Conservation (phyloP, 1,140 invertebrate genomes). For the Drosophila kurseongensis region DNA sequence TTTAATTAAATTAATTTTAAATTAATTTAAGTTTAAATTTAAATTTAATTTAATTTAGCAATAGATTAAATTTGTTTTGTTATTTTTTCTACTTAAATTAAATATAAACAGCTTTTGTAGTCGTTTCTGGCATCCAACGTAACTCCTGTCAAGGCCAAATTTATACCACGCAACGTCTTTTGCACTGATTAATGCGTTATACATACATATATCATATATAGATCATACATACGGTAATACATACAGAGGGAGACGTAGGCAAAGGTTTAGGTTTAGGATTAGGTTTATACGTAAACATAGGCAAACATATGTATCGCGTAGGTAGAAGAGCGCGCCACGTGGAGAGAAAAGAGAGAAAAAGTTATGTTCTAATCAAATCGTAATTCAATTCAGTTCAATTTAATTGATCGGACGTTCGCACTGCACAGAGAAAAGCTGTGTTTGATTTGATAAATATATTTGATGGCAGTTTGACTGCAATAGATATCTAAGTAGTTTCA, state of each 20-base stretch:
- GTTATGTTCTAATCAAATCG: conserved; percentile 75
- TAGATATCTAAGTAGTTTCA: background rate
- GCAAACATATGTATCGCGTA: conserved; percentile 55
- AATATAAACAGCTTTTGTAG: conserved; percentile 85
- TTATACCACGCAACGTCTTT: conserved; percentile 83
- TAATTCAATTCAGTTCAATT: conserved; percentile 50
- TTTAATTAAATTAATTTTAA: conserved; percentile 62
- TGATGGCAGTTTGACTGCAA: background rate
- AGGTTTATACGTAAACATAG: conserved; percentile 43
- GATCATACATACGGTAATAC: conserved; percentile 24
- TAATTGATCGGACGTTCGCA: conserved; percentile 26
- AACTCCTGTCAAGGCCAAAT: conserved; percentile 84
- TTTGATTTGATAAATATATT: too few species aligned
- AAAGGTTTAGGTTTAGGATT: conserved; percentile 22
- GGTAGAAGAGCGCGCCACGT: conserved; percentile 68
- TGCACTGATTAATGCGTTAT: conserved; percentile 61
- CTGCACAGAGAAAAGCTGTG: conserved; percentile 1
- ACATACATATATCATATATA: conserved; percentile 10
- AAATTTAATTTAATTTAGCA: conserved; percentile 70
- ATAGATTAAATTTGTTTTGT: conserved; percentile 76
- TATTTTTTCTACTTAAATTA: conserved; percentile 84
- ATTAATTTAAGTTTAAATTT: conserved; percentile 44
- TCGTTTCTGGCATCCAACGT: conserved; percentile 85
- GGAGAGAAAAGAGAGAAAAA: conserved; percentile 81
- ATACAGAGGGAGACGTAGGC: conserved; percentile 21